Evolutionary conservation across 2,888 invertebrate genomes (phyloP), one percentile per base, ranked within the genome.

Genomic region (Gnatocerus cornutus): DNA sequence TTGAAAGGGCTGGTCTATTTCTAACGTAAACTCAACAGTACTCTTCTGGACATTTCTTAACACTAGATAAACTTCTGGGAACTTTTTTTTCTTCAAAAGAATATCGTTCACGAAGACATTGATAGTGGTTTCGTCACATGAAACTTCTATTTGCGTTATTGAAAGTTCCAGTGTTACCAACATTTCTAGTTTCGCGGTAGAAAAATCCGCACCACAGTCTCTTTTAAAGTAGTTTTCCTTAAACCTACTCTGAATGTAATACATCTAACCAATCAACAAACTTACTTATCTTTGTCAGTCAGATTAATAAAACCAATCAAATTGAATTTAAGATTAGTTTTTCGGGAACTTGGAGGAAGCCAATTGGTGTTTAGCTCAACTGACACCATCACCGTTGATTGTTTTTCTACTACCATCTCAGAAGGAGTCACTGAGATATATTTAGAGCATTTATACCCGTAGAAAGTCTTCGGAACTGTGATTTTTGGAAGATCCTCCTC

Each of bases 181-280:
- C 9, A 75, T 48, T 43, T 77, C 71, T 4, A 80, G 50, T 59
- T 69, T 65, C 0, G 79, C 30, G 0, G 64, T 56, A 43, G 65
- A 61, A 9, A 65, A 14, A 43, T 74, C 69, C 4, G 73, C 58
- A 3, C 71, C 74, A 6, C 58, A 30, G 64, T 68, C 71, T 61
- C 80, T 74, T 50, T 71, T 76, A 65, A 71, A 79, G 48, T 79
- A 78, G 45, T 77, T 79, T 7, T 73, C 64, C 46, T 77, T 79
- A 43, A 71, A 77, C 50, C 79, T 79, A 27, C 13, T 39, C 39
- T n/a, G n/a, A n/a, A 14, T 7, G 37, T 9, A 55, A 12, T 12
- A 7, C 8, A 2, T 4, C 3, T 6, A 71, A 74, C 7, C 41
- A 43, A 3, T 9, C 14, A 14, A 41, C 9, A 12, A 62, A 65